Base-by-base conservation (phyloP, 2,797 vertebrate genomes). In the Smutsia temminckii region DNA sequence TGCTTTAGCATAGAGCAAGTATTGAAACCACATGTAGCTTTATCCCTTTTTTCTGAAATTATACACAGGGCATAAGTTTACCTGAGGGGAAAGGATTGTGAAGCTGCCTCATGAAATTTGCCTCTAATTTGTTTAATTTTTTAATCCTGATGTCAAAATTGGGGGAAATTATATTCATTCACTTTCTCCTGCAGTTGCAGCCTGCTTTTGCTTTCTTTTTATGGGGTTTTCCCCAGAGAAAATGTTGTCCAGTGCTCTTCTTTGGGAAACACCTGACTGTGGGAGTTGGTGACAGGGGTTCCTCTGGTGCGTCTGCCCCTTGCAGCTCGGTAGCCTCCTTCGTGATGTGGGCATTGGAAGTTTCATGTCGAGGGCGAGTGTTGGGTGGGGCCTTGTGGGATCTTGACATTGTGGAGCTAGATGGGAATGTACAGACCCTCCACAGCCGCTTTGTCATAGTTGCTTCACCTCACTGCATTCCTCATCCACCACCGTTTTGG, bases 31-130 rank as follows among this genome's bases (percentile, higher is more conserved):
- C 42, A 3, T 79, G 57, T 72, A 84, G 63, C 90, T 93, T 83
- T 93, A 29, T 96, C 86, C 49, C 83, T 11, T 85, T 90, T 93
- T 87, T 51, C 68, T 95, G 84, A 96, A 92, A 93, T 95, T 87
- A 90, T 34, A 80, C 96, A 85, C 83, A 63, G 29, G 77, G 46
- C 53, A 57, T 96, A 71, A n/a, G 89, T 87, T 94, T 89, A 93
- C 90, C 91, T 92, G 84, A 83, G 89, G 96, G 89, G 55, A 69
- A 83, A 96, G 25, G 66, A 57, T 88, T 77, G 55, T 32, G 46
- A 46, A 46, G 21, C 89, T 6, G 13, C 89, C 77, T 88, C 40
- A 71, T 40, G 92, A 66, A 94, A 95, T 93, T 96, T 49, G 88
- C 63, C 83, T 93, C 61, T 92, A 37, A 92, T 95, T 55, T 88